Conservation (phyloP, 2,797 vertebrate species). For the Pipistrellus pygmaeus region DNA sequence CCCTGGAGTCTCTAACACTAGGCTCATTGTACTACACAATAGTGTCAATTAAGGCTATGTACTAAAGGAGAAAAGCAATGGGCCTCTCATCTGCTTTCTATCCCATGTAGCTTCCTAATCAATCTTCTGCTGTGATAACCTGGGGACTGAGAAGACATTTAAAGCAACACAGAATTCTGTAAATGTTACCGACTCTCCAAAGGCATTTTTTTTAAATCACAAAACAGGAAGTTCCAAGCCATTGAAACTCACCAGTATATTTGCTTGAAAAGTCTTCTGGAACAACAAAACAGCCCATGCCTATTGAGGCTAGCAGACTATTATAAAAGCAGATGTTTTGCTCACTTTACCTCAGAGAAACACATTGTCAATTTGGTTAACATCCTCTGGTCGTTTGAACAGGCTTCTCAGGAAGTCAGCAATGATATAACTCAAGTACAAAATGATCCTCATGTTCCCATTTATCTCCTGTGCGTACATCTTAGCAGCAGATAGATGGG, state of each 20-base stretch:
- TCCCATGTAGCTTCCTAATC: conserved; percentile 62
- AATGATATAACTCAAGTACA: conserved; percentile 64
- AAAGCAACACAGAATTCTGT: conserved; percentile 57
- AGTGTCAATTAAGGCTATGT: conserved; percentile 22
- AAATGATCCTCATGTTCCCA: conserved; percentile 71
- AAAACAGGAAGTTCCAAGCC: conserved; percentile 81
- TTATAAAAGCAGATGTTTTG: conserved; percentile 81
- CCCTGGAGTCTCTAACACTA: conserved; percentile 54
- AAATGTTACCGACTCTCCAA: not conserved
- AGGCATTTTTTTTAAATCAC: conserved; percentile 63
- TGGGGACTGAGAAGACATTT: conserved; percentile 31
- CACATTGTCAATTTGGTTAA: conserved; percentile 66
- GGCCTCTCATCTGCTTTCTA: conserved; percentile 59
- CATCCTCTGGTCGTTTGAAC: conserved; percentile 69
- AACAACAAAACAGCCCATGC: conserved; percentile 68
- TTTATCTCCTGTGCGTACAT: conserved; percentile 55
- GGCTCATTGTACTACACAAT: conserved; percentile 47
- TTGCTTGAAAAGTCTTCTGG: conserved; percentile 72
- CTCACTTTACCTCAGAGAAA: conserved; percentile 51
- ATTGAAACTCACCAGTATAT: conserved; percentile 68
- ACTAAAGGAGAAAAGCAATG: not conserved
- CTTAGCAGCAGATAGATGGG: conserved; percentile 68
- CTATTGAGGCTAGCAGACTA: conserved; percentile 62
- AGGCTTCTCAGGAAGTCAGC: conserved; percentile 72
- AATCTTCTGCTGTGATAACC: conserved; percentile 70